Evolutionary conservation across 2,113 vertebrate genomes (phyloP), one percentile per base, ranked within the genome.

Genomic region (Leucoraja erinaceus): DNA sequence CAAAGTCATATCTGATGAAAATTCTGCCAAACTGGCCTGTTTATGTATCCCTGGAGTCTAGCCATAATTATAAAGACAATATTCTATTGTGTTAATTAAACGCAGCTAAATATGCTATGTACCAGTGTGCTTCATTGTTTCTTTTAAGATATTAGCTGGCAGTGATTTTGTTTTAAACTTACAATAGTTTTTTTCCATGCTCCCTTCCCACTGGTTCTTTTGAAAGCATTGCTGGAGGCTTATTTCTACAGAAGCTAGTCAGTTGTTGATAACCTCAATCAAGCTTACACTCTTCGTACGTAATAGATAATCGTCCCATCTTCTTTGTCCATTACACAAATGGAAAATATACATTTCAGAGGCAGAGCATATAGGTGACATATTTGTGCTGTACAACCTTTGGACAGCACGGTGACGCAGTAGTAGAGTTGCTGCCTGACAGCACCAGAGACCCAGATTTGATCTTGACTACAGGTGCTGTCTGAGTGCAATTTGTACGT

Each of bases 11-110:
- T 91, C 68, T 38, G 66, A 91, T 91, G 90, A 72, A 70, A 91
- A 54, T 91, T 91, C 68, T 91, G 90, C 90, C 90, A 91, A 70
- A 72, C 47, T 74, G 31, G 68, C 68, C 68, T 38, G 66, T 28
- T 70, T 72, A 47, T 91, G 63, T 91, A 91, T 54, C 33, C n/a
- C 66, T 91, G 88, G 66, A 91, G 63, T 72, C 33, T 38, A 72
- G 66, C 88, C 88, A 91, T 33, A 72, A 91, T 90, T 68, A 54
- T 22, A 22, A 38, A 91, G 33, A 68, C 88, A 91, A 72, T 91
- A 91, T 91, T 54, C 90, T 28, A 72, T 72, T 91, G 90, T 91
- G 68, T 91, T 25, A 91, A 72, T 38, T 38, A 38, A 91, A 91
- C 72, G 66, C 68, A 72, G 68, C 90, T 91, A 28, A 91, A 91